phyloP scores from a whole-genome alignment of 2,888 invertebrate genomes.

The Agrilus cyanescens region DNA sequence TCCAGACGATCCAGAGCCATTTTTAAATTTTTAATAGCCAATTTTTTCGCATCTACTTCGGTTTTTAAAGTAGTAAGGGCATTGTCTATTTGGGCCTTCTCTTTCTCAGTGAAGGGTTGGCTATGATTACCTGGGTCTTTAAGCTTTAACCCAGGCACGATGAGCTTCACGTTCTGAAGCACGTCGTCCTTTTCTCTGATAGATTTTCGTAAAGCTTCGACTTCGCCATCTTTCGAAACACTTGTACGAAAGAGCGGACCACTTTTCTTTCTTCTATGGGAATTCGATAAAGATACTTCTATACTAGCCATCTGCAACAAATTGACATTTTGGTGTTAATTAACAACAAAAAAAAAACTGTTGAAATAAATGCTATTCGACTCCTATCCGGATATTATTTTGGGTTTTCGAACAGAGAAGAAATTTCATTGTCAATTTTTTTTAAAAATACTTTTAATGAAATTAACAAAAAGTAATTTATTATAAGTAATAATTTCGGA shows the following conservation, averaged over 20 bases:
- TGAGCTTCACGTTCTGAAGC: conserved; percentile 62
- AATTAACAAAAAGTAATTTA: no score
- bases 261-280: conserved; percentile 44
- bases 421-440: no score
- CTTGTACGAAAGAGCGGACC: conserved; percentile 22
- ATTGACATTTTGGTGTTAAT: no score
- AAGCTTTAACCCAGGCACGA: conserved; percentile 45
- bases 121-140: conserved; percentile 25
- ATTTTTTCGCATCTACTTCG: conserved; percentile 67
- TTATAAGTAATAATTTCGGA: no score
- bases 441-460: no score
- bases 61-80: conserved; percentile 45
- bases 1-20: conserved; percentile 70
- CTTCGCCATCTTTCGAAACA: conserved; percentile 36
- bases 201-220: conserved; percentile 58
- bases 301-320: conserved; percentile 66
- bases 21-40: conserved; percentile 71
- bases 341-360: no score
- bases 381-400: no score
- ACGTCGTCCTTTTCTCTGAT: conserved; percentile 71
- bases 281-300: conserved; percentile 63
- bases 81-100: conserved; percentile 46
- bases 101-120: conserved; percentile 38
- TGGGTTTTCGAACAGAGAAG: no score
- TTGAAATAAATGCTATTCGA: no score